Percentiles rank a stretch among this genome's conserved stretches.
phyloP scores from a whole-genome alignment of 2,797 vertebrate species.

The Sandelia bainsii region DNA sequence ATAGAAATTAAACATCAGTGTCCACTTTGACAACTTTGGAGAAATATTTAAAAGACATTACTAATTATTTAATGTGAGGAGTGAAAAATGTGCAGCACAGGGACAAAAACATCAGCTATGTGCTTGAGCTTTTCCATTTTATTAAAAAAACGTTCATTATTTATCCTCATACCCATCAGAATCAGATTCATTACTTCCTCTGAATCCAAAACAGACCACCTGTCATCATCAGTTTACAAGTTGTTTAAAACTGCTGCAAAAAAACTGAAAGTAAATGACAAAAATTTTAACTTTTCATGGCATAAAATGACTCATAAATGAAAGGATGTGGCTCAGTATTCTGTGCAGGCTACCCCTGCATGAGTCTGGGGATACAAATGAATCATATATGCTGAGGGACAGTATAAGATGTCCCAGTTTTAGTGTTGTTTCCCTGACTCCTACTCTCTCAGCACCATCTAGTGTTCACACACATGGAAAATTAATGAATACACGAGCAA shows the following conservation, averaged over 20 bases:
- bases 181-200: background rate
- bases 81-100: background rate
- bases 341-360: background rate
- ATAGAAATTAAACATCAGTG: constrained; percentile 21
- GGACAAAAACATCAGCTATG: constrained; percentile 1
- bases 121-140: background rate
- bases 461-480: constrained; percentile 60
- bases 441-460: constrained; percentile 72
- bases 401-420: constrained; percentile 20
- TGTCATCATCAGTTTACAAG: background rate
- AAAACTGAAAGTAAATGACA: background rate
- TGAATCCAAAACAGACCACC: background rate
- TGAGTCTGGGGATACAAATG: constrained; percentile 22
- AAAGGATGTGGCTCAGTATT: constrained; percentile 12
- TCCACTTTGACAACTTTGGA: constrained; percentile 20
- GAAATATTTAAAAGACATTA: constrained; percentile 17
- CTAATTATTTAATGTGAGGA: background rate
- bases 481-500: constrained; percentile 13
- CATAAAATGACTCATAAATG: constrained; percentile 5
- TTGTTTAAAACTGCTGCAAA: background rate
- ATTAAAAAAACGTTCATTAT: constrained; percentile 5
- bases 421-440: background rate
- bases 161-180: background rate
- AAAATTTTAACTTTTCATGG: background rate
- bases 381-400: constrained; percentile 30